Base-by-base conservation (phyloP, 1,140 invertebrate species). In the Solenopsis invicta region DNA sequence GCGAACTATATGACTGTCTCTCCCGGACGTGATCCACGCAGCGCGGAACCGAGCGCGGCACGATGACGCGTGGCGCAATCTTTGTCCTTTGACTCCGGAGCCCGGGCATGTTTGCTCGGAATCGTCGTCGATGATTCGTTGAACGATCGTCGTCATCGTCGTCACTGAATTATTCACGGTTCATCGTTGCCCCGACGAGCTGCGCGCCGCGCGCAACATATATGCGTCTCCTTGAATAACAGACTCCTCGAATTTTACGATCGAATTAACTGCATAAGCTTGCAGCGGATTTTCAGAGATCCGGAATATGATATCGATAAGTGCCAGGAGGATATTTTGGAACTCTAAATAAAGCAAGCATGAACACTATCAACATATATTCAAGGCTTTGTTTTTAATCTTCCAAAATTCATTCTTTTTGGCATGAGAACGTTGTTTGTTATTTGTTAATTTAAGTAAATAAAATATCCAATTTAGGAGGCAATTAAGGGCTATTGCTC, bases 1-100 rank as follows among this genome's bases (percentile, higher is more conserved):
- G 91, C 89, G 85, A 90, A 89, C 90, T 90, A 66, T 74, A 87
- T 45, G 91, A 61, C 84, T 21, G 56, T 84, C 24, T 61, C 75
- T 88, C 54, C 80, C 8, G 41, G 41, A 41, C 67, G 29, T 29
- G 48, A 41, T 84, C n/a, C 45, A 41, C 2, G 29, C 29, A 29
- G 41, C 34, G 52, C 16, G 48, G 48, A 21, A 34, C 34, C 4
- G 18, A 18, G 62, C 34, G 62, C 10, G 2, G 62, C 18, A n/a
- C n/a, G n/a, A 56, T 18, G 34, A 4, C 29, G 61, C 12, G 62
- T 37, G 48, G 34, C 54, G 80, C 80, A 50, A 84, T 84, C 80
- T 84, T 84, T 75, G 80, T 84, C 59, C 80, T 75, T 84, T 84
- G 69, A 61, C 69, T 74, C 69, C n/a, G 41, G 69, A 61, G 54